These are phyloP conservation scores for Tragelaphus eurycerus DNA, from an alignment of 2,797 vertebrate genomes.

Conservation along the genomic window DNA sequence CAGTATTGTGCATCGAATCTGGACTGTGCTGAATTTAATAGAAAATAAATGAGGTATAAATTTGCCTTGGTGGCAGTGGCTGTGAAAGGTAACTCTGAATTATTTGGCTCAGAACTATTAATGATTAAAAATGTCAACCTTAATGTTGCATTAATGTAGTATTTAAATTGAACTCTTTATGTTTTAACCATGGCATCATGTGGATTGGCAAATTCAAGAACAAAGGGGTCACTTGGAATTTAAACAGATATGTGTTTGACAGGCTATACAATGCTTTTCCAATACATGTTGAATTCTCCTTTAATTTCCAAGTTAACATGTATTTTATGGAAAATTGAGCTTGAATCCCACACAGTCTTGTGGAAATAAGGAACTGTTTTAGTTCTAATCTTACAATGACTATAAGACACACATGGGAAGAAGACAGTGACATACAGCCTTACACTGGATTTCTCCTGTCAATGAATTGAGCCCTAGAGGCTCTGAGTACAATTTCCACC, in stretches of 20 bases:
- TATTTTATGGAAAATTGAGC: conserved; percentile 13
- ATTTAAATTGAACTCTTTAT: conserved; percentile 47
- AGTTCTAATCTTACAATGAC: neutral
- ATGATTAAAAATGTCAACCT: conserved; percentile 56
- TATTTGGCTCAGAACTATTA: conserved; percentile 21
- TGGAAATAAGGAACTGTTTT: neutral
- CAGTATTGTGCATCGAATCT: too few species aligned
- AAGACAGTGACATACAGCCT: neutral
- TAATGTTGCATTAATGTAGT: conserved; percentile 32
- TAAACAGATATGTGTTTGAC: neutral
- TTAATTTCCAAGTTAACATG: conserved; percentile 14
- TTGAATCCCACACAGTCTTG: neutral
- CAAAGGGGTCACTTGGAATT: conserved; percentile 27
- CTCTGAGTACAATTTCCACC: neutral
- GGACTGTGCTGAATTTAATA: neutral
- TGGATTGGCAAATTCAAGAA: conserved; percentile 29
- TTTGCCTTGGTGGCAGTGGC: neutral
- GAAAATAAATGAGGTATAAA: conserved; percentile 37
- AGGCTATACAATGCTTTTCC: neutral
- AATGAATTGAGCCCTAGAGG: neutral
- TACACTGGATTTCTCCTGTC: neutral
- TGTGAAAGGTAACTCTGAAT: conserved; percentile 31
- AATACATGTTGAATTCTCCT: neutral
- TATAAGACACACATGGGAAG: neutral
- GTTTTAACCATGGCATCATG: neutral